Evolutionary conservation across 2,113 vertebrate genomes (phyloP), one percentile per base, ranked within the genome.

Genomic region (Struthidea cinerea): DNA sequence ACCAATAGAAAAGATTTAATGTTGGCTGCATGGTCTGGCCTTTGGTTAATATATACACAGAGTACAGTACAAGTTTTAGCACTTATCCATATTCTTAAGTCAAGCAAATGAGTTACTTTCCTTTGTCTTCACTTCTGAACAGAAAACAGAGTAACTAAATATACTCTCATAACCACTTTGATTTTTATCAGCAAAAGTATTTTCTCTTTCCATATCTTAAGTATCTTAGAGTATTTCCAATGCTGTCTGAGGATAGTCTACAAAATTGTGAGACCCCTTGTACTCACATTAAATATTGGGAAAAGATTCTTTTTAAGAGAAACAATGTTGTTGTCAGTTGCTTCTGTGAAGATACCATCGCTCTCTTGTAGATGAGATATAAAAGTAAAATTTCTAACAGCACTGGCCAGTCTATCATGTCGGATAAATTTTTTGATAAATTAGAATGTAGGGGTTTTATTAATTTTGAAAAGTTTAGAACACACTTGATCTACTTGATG

Each of bases 371-470:
- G 5, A 7, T 37, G 18, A 22, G 7, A 28, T 61, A 42, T 37
- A 65, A 77, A 47, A 16, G 24, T 17, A 78, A 81, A 44, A 60
- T 41, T 81, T 90, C 27, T 67, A 61, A 23, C 6, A 74, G 1
- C 10, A 16, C 5, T 78, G n/a, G 6, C 3, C 10, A 78, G 10
- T 87, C 35, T 69, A 41, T 26, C 17, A 46, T n/a, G 4, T 27
- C 15, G 65, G 16, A 69, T 32, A 47, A 23, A 3, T 47, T 82
- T 80, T 52, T 32, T 1, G 50, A 69, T 50, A 41, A 32, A 57
- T 57, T 63, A 46, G 35, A 37, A 50, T 9, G 4, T 6, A 6
- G 11, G 3, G 1, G 0, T 19, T 44, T 3, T 60, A 37, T 26
- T 8, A 26, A 65, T 55, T 77, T 87, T 70, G 22, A 74, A 16